phyloP scores from a whole-genome alignment of 2,797 vertebrate genomes.

The Alcedo atthis region DNA sequence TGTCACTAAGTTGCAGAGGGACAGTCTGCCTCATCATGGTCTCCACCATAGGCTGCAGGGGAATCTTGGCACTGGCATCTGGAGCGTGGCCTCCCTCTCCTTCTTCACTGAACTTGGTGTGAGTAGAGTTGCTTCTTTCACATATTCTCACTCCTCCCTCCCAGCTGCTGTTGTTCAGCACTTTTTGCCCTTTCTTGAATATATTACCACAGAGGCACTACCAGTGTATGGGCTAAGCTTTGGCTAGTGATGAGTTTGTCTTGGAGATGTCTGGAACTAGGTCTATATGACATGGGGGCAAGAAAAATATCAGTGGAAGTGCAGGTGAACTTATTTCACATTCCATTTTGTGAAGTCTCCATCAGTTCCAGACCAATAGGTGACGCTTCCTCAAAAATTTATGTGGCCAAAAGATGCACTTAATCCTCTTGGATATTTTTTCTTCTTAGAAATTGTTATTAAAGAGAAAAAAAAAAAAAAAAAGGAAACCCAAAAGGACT shows the following conservation, averaged over 20 bases:
- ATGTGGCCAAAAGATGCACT: background rate
- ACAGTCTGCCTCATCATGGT: fast-evolving
- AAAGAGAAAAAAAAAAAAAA: background rate
- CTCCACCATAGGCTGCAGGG: background rate
- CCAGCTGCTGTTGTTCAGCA: background rate
- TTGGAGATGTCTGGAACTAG: background rate
- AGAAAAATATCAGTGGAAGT: background rate
- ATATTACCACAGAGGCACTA: background rate
- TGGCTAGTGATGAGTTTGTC: fast-evolving
- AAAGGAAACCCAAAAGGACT: background rate
- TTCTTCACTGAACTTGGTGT: background rate
- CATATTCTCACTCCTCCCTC: background rate
- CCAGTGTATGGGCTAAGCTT: background rate
- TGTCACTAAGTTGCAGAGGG: background rate
- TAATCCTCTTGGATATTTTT: background rate
- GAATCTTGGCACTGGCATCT: fast-evolving
- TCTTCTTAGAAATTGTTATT: background rate
- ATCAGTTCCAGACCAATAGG: fast-evolving
- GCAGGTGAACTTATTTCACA: background rate
- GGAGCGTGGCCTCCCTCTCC: fast-evolving
- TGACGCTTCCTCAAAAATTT: background rate
- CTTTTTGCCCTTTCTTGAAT: background rate
- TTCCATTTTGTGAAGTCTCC: background rate
- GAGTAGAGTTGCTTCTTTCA: background rate
- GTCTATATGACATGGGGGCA: background rate